phyloP scores from a whole-genome alignment of 2,113 vertebrate species.

The Aphelocoma coerulescens region DNA sequence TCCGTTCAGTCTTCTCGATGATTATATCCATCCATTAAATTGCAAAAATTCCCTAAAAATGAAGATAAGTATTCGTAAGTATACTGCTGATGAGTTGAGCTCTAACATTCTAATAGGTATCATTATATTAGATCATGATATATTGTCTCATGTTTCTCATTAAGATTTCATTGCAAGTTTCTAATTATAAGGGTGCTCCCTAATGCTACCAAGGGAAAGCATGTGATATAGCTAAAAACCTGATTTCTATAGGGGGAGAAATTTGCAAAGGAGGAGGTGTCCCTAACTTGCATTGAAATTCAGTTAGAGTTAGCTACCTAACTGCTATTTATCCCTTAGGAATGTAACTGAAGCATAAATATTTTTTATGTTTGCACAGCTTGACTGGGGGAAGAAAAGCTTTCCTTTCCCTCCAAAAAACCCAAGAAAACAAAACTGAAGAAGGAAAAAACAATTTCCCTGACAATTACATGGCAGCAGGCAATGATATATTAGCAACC shows the following conservation, averaged over 20 bases:
- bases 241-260: not conserved
- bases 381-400: not conserved
- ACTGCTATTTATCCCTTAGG: not conserved
- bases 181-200: slow-evolving; percentile 47
- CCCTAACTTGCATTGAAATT: slow-evolving; percentile 4
- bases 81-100: slow-evolving; percentile 50
- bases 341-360: not conserved
- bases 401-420: not conserved
- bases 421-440: not conserved
- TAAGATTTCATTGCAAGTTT: slow-evolving; percentile 52
- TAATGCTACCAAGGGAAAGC: not conserved
- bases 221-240: not conserved
- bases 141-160: slow-evolving; percentile 60
- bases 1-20: slow-evolving; percentile 23
- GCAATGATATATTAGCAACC: not conserved
- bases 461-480: not conserved
- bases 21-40: slow-evolving; percentile 59
- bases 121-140: slow-evolving; percentile 61
- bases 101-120: slow-evolving; percentile 54
- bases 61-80: slow-evolving; percentile 42
- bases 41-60: slow-evolving; percentile 30
- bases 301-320: not conserved
- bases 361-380: not conserved
- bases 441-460: not conserved
- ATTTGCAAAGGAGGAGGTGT: not conserved